A percentile compares a stretch with the other conserved stretches of the same genome.
These are phyloP conservation scores for Caloenas nicobarica DNA, from an alignment of 2,113 vertebrate genomes.

Conservation along the genomic window DNA sequence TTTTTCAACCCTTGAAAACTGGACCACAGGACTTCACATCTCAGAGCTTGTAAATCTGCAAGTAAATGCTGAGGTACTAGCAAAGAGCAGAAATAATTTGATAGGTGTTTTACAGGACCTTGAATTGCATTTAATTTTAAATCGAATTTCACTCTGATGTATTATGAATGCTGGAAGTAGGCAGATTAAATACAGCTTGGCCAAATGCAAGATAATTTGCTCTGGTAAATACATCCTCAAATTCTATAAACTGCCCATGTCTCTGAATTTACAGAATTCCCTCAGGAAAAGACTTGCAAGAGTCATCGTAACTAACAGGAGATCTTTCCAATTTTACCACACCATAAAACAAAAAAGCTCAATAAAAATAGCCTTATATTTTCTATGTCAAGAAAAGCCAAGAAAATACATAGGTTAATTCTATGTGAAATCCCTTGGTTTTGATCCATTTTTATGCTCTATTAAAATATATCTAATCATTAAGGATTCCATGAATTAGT, in stretches of 20 bases:
- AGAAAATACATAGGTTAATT: background rate
- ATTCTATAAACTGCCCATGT: background rate
- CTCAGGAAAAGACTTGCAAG: background rate
- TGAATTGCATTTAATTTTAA: slow-evolving; percentile 5
- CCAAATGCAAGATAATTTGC: background rate
- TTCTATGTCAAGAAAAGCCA: background rate
- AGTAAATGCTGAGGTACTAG: background rate
- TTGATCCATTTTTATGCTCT: background rate
- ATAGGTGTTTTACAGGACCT: background rate
- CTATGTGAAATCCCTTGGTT: background rate
- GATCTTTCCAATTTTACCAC: background rate
- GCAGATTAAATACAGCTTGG: background rate
- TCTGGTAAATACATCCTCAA: background rate
- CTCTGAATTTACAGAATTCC: background rate
- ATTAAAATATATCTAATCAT: background rate
- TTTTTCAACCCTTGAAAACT: background rate
- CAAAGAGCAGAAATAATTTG: background rate
- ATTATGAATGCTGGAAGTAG: background rate
- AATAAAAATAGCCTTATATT: background rate
- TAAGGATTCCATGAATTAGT: background rate
- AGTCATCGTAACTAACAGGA: background rate
- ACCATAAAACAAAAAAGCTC: background rate
- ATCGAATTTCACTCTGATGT: background rate
- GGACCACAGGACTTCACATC: background rate
- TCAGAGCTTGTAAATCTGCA: background rate